Percentiles rank a stretch among this genome's conserved stretches.
Evolutionary conservation across 2,113 vertebrate genomes (phyloP).

Genomic region (Elanus axillaris): DNA sequence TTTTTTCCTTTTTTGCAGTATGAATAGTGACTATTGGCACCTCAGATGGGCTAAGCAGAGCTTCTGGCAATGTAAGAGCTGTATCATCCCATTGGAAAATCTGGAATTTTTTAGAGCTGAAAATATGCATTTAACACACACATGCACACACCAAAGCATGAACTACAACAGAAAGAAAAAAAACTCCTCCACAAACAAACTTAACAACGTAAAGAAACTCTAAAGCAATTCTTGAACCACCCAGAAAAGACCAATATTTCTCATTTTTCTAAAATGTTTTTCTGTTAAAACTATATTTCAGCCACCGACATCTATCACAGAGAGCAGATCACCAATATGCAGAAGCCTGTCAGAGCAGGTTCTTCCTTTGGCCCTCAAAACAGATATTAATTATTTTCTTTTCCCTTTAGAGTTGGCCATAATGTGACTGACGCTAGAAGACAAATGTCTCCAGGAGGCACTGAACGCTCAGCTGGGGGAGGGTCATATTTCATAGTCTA

Average conservation of each 20-base stretch:
- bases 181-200: background rate
- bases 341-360: background rate
- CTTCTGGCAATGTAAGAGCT: background rate
- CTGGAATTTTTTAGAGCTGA: background rate
- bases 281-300: background rate
- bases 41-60: background rate
- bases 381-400: background rate
- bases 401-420: background rate
- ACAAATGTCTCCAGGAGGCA: background rate
- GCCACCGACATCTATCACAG: background rate
- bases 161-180: background rate
- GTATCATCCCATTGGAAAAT: background rate
- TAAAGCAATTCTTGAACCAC: background rate
- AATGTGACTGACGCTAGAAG: background rate
- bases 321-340: background rate
- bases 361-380: background rate
- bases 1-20: background rate
- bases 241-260: background rate
- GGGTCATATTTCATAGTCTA: background rate
- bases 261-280: background rate
- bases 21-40: background rate
- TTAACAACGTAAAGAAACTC: background rate
- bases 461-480: background rate
- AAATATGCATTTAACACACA: background rate
- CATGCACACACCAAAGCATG: accelerated